These are phyloP conservation scores for Drosophila saltans DNA, from an alignment of 1,140 invertebrate genomes.

Conservation along the genomic window DNA sequence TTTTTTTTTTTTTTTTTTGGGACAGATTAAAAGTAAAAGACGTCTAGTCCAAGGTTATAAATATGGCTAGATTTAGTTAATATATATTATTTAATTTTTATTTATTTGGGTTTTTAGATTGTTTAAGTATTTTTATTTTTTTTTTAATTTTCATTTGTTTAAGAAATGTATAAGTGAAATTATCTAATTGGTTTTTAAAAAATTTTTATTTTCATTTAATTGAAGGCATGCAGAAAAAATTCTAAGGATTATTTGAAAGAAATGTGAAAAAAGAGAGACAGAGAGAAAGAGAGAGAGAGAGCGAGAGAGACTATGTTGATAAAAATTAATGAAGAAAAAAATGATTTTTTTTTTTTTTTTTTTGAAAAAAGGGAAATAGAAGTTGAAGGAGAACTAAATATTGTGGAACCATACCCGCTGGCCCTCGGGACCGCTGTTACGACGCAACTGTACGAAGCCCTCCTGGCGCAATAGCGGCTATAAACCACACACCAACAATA, in stretches of 20 bases:
- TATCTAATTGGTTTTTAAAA: too few relatives aligned
- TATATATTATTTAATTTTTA: too few relatives aligned
- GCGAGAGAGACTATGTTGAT: constrained; percentile 2
- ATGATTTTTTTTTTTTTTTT: neutral
- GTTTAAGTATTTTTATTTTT: too few relatives aligned
- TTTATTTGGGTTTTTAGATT: too few relatives aligned
- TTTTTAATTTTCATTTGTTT: too few relatives aligned
- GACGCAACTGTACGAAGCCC: constrained; percentile 82
- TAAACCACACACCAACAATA: constrained; percentile 53
- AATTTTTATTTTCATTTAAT: constrained; percentile 25
- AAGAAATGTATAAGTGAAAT: too few relatives aligned
- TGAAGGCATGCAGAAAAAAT: constrained; percentile 69
- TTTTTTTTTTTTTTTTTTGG: too few relatives aligned
- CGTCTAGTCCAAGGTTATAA: too few relatives aligned
- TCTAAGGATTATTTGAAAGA: constrained; percentile 48
- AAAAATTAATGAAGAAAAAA: constrained; percentile 35
- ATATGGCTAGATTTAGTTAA: too few relatives aligned
- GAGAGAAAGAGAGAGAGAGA: constrained; percentile 22
- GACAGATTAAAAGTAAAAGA: too few relatives aligned
- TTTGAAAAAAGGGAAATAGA: neutral
- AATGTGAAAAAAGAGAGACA: neutral
- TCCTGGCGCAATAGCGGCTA: constrained; percentile 82
- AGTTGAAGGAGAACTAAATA: constrained; percentile 53
- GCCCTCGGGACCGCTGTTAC: constrained; percentile 82
- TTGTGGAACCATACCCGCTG: constrained; percentile 78